phyloP scores from a whole-genome alignment of 2,888 invertebrate genomes.

The Choreutis nemorana region DNA sequence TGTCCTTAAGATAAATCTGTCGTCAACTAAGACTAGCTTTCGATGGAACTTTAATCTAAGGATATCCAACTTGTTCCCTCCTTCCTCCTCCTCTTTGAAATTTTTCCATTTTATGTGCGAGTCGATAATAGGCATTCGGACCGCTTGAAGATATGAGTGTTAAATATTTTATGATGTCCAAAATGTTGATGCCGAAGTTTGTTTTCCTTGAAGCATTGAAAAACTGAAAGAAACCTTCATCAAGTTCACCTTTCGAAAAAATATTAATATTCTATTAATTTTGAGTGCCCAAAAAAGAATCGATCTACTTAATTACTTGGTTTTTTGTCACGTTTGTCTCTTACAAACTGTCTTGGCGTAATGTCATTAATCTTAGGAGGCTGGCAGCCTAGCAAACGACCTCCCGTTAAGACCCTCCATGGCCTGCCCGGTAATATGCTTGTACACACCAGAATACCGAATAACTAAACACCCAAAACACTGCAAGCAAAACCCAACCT shows the following conservation, averaged over 20 bases:
- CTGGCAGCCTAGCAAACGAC: slow-evolving; percentile 62
- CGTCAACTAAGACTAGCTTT: too few relatives aligned
- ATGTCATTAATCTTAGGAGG: slow-evolving; percentile 60
- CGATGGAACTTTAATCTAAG: too few relatives aligned
- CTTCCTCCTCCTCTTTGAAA: slow-evolving; percentile 42
- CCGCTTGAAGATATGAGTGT: slow-evolving; percentile 53
- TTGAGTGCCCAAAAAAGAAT: slow-evolving; percentile 13
- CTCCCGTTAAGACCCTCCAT: slow-evolving; percentile 60
- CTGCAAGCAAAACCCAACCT: slow-evolving; percentile 52
- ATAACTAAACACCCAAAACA: slow-evolving; percentile 38
- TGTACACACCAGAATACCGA: slow-evolving; percentile 31
- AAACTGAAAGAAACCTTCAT: background rate
- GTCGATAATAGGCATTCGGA: slow-evolving; percentile 63
- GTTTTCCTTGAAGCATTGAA: slow-evolving; percentile 9
- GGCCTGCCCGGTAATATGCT: slow-evolving; percentile 53
- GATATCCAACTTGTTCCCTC: slow-evolving; percentile 28
- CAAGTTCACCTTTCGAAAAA: too few relatives aligned
- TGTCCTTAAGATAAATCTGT: too few relatives aligned
- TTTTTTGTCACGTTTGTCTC: slow-evolving; percentile 52
- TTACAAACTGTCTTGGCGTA: slow-evolving; percentile 54
- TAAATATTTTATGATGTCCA: slow-evolving; percentile 63
- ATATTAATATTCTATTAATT: too few relatives aligned
- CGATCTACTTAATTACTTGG: slow-evolving; percentile 38
- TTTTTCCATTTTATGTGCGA: slow-evolving; percentile 54
- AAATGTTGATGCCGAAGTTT: slow-evolving; percentile 31